These are phyloP conservation scores for Willisornis vidua DNA, from an alignment of 2,113 vertebrate genomes.

Conservation along the genomic window DNA sequence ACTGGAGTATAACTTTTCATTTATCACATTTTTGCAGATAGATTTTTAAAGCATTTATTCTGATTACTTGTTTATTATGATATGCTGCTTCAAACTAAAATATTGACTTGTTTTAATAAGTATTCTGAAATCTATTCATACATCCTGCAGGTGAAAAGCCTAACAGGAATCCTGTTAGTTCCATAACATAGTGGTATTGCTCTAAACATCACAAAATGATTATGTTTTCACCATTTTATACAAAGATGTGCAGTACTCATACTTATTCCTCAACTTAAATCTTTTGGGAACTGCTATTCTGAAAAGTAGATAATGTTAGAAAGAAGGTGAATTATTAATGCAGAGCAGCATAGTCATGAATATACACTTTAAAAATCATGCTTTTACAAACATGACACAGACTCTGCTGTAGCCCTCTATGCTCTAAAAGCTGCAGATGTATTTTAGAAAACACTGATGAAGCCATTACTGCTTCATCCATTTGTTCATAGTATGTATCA, in stretches of 20 bases:
- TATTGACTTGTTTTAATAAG: neutral
- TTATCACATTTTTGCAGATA: neutral
- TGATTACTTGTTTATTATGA: neutral
- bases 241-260: conserved; percentile 1
- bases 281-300: conserved; percentile 1
- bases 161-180: neutral
- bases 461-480: conserved; percentile 77
- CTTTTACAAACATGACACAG: conserved; percentile 64
- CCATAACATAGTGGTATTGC: neutral
- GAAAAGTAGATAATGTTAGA: conserved; percentile 37
- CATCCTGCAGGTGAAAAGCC: neutral
- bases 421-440: conserved; percentile 61
- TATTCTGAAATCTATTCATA: neutral
- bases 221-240: neutral
- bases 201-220: neutral
- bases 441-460: conserved; percentile 80
- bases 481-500: conserved; percentile 81
- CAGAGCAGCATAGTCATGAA: neutral
- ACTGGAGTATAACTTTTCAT: neutral
- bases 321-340: conserved; percentile 66
- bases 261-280: neutral
- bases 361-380: conserved; percentile 58
- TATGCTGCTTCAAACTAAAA: neutral
- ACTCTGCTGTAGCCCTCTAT: conserved; percentile 19
- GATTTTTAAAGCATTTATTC: neutral